Evolutionary conservation across 1,140 invertebrate genomes (phyloP), one percentile per base, ranked within the genome.

Genomic region (Thaumatotibia leucotreta): DNA sequence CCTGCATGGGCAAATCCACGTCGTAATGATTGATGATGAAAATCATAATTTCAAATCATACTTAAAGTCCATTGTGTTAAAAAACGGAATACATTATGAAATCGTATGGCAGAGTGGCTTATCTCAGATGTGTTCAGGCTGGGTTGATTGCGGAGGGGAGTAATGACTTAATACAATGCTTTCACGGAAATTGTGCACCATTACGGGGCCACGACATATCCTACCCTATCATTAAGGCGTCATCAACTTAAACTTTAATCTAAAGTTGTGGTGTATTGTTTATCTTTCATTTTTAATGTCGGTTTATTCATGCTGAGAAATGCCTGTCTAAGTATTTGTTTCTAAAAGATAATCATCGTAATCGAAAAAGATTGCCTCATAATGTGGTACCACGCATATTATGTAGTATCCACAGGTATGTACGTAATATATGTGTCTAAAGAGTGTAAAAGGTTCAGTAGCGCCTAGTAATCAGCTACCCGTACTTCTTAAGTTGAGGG

Each of bases 151-250:
- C 70, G 71, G 65, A 64, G 68, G n/a, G 65, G 66, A 72, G 67
- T 83, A 82, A 86, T 84, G 79, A 80, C 84, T 86, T 82, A 84
- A 84, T 86, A 83, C 76, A 81, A 77, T 71, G 74, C 76, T 82
- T 76, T 80, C 72, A 78, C 58, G 64, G 77, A 75, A 83, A 83
- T 83, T 83, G 76, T 76, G 68, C 63, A 65, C 71, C 67, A 74
- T 76, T 78, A 75, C 67, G 67, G 66, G 39, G 68, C 67, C 17
- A 74, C 73, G 61, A 74, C 52, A 58, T 76, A 70, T 80, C 72
- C 75, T 68, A 72, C 64, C 64, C 62, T 58, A 52, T 70, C 71
- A 80, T 83, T 80, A 80, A 67, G 68, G 66, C 73, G 67, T 76
- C 78, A 71, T 77, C 68, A 70, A 72, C 64, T 72, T 72, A 64